A percentile compares a stretch with the other conserved stretches of the same genome.
phyloP scores from a whole-genome alignment of 2,113 vertebrate genomes.

The Podarcis cretensis region DNA sequence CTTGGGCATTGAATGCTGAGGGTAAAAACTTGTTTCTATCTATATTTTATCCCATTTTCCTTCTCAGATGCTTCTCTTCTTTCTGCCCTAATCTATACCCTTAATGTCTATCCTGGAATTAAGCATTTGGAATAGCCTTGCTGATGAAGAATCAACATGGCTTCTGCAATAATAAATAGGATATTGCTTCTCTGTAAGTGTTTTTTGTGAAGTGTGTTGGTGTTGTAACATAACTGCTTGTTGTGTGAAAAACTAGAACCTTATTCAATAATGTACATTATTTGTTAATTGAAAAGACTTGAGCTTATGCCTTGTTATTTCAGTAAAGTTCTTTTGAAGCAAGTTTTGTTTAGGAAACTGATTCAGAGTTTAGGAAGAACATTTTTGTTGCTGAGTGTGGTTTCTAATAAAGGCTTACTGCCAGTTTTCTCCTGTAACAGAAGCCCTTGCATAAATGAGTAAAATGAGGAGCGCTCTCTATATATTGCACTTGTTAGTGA shows the following conservation, averaged over 20 bases:
- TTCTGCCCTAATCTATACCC: not conserved
- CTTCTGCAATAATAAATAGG: not conserved
- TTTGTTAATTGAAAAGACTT: not conserved
- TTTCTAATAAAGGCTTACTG: not conserved
- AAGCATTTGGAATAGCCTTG: not conserved
- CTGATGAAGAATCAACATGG: not conserved
- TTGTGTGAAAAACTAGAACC: not conserved
- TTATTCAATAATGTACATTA: not conserved
- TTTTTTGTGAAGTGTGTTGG: not conserved
- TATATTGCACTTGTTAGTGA: not conserved
- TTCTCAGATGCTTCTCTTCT: no score
- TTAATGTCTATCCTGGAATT: no score
- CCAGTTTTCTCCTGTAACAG: not conserved
- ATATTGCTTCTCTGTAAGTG: not conserved
- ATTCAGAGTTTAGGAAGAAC: not conserved
- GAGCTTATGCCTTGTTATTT: not conserved
- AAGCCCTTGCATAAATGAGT: not conserved
- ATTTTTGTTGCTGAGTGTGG: not conserved
- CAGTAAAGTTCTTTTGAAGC: not conserved
- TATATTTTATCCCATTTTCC: no score
- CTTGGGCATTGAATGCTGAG: no score
- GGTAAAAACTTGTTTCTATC: no score
- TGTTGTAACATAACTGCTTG: not conserved
- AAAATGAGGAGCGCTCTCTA: not conserved
- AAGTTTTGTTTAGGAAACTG: not conserved